phyloP scores from a whole-genome alignment of 2,113 vertebrate species.

The Oncorhynchus gorbuscha region DNA sequence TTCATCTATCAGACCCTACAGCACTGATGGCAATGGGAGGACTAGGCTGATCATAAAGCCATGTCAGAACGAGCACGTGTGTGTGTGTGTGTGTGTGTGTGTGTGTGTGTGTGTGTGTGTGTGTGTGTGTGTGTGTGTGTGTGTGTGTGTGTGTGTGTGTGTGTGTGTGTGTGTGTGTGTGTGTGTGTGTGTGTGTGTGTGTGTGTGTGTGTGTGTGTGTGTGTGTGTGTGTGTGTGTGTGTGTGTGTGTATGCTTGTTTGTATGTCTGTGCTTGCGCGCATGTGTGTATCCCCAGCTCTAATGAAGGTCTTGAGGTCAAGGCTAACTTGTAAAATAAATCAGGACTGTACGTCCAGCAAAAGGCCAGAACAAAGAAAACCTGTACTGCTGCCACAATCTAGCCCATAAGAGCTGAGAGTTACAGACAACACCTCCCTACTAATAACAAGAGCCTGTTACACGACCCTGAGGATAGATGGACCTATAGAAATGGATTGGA shows the following conservation, averaged over 20 bases:
- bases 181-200: neutral
- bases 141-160: neutral
- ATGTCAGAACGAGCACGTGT: too few species aligned
- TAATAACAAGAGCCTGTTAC: neutral
- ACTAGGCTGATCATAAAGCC: neutral
- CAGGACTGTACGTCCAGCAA: slow-evolving; percentile 11
- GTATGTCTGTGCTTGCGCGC: neutral
- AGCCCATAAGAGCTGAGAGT: neutral
- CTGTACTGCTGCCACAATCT: slow-evolving; percentile 6
- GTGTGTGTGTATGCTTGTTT: neutral
- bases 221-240: too few species aligned
- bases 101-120: too few species aligned
- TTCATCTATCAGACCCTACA: slow-evolving; percentile 34
- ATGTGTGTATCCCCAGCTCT: neutral
- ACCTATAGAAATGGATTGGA: too few species aligned
- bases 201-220: neutral
- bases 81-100: too few species aligned
- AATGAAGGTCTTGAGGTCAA: slow-evolving; percentile 36
- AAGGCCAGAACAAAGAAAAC: slow-evolving; percentile 21
- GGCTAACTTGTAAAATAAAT: slow-evolving; percentile 49
- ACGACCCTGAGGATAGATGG: too few species aligned
- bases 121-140: too few species aligned
- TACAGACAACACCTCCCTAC: neutral
- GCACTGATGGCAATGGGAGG: slow-evolving; percentile 3
- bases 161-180: neutral